Base-by-base conservation (phyloP, 64 coral and sea anemone genomes). In the Pocillopora damicornis region DNA sequence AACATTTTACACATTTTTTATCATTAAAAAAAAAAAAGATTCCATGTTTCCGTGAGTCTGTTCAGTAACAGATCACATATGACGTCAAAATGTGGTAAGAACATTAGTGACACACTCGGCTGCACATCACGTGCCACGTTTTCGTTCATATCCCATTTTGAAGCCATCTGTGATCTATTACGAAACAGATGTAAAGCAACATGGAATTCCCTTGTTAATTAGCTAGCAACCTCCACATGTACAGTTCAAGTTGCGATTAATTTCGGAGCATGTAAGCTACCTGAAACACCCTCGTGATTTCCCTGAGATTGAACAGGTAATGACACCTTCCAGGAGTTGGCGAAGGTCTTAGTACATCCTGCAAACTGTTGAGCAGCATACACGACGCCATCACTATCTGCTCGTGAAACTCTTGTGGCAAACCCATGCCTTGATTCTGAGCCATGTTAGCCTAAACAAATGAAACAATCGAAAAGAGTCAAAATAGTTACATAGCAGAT, bases 401-500 rank as follows among this genome's bases (percentile, higher is more conserved):
- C 23, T 95, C 97, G 38, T 99, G 97, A 38, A 99, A 90, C 37
- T 99, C 97, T 25, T 95, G 97, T 13, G 93, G 93, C 15, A 99
- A 34, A 10, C 93, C 97, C 93, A 95, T 99, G 12, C 97, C 97
- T 93, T 99, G 97, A 58, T 99, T 99, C 45, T 99, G 93, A 4
- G 97, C 93, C 93, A 99, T 93, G 88, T 99, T 99, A 8, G 91
- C 96, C 96, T 98, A 67, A 7, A 45, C 61, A 80, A 5, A 25
- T 66, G 58, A 12, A 15, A 61, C 65, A 73, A 36, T 51, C 42
- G 42, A 88, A 60, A 18, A 18, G 74, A 15, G 59, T 11, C 17
- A n/a, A 51, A 30, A 30, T 30, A 30, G 61, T 63, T 2, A 63
- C 13, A 63, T 17, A 63, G 20, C 15, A 66, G 63, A 66, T 18